Evolutionary conservation across 2,797 vertebrate genomes (phyloP).

Genomic region (Muraenolepis orangiensis): DNA sequence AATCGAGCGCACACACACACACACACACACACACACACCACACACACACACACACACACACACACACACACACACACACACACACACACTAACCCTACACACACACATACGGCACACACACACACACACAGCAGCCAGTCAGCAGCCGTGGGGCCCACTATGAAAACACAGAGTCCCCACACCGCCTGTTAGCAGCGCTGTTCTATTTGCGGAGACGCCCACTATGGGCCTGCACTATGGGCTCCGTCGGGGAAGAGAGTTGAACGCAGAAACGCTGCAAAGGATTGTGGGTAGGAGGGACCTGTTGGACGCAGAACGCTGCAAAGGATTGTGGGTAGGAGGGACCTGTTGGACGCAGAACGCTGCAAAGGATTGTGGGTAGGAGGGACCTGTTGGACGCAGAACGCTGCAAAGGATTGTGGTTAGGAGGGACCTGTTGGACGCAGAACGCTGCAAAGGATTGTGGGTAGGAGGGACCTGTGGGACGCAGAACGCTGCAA

Average conservation of each 20-base stretch:
- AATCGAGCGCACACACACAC: conserved; percentile 2
- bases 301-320: conserved; percentile 14
- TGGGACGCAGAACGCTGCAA: no score
- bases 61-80: no score
- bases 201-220: conserved; percentile 70
- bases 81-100: no score
- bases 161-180: conserved; percentile 71
- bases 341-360: no score
- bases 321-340: no score
- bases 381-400: no score
- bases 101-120: conserved; percentile 15
- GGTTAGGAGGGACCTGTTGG: no score
- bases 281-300: conserved; percentile 59
- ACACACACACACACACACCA: conserved; percentile 14
- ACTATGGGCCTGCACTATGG: conserved; percentile 57
- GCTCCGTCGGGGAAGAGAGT: conserved; percentile 53
- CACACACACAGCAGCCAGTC: conserved; percentile 56
- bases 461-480: no score
- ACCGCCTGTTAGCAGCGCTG: conserved; percentile 63
- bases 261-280: conserved; percentile 47
- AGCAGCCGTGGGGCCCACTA: conserved; percentile 57
- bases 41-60: conserved; percentile 9
- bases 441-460: no score
- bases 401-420: no score
- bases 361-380: no score